A percentile compares a stretch with the other conserved stretches of the same genome.
phyloP scores from a whole-genome alignment of 2,113 vertebrate species.

The Gopherus flavomarginatus region DNA sequence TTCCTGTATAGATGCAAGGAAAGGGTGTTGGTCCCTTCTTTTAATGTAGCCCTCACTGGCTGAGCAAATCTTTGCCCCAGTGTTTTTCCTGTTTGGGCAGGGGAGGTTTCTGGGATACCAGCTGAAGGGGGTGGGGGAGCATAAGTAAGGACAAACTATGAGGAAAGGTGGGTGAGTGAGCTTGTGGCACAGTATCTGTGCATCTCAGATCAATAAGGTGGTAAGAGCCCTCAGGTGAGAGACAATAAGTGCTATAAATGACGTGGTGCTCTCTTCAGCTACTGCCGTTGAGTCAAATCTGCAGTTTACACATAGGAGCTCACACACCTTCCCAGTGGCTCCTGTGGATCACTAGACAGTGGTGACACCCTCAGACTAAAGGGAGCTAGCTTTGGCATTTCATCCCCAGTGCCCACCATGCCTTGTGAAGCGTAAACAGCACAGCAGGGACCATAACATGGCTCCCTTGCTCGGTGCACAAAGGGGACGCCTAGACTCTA shows the following conservation, averaged over 20 bases:
- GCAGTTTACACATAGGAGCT: background rate
- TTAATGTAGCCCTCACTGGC: background rate
- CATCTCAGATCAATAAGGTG: background rate
- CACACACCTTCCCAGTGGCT: background rate
- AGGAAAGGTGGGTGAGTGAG: background rate
- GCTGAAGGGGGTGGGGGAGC: background rate
- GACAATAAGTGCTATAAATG: background rate
- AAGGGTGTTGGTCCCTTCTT: background rate
- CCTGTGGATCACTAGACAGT: background rate
- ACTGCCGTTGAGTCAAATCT: background rate
- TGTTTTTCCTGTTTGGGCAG: background rate
- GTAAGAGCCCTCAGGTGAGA: conserved; percentile 26
- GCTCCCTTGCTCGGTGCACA: background rate
- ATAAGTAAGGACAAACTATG: background rate
- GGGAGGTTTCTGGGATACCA: background rate
- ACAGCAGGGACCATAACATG: background rate
- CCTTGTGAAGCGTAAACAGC: background rate
- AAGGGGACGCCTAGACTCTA: background rate
- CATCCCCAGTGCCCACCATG: background rate
- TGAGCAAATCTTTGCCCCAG: background rate
- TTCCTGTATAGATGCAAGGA: background rate
- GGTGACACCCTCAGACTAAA: background rate
- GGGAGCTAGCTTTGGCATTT: background rate
- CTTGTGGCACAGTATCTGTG: background rate
- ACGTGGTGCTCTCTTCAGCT: background rate